Evolutionary conservation across 2,797 vertebrate species (phyloP).

Genomic region (Rhinatrema bivittatum): DNA sequence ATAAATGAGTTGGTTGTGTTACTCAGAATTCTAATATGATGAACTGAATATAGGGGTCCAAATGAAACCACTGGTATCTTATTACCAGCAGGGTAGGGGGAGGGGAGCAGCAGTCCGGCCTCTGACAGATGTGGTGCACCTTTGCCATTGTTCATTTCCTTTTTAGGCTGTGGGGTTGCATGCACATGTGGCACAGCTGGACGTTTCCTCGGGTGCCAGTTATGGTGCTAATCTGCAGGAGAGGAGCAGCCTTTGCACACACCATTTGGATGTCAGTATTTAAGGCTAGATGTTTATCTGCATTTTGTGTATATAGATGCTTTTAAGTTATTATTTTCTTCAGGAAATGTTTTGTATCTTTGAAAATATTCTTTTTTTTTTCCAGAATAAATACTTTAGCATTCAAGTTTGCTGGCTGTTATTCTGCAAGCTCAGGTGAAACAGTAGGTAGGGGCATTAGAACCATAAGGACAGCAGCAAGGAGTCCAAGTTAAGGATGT

Average conservation of each 20-base stretch:
- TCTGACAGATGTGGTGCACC: not conserved
- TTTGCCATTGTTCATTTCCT: no score
- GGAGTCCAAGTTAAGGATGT: no score
- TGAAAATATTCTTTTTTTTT: not conserved
- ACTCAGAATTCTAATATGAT: not conserved
- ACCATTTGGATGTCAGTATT: constrained; percentile 18
- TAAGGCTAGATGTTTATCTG: not conserved
- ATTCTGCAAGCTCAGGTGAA: not conserved
- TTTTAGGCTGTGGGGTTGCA: not conserved
- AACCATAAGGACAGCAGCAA: not conserved
- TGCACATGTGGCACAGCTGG: not conserved
- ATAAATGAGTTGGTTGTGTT: not conserved
- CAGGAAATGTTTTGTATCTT: constrained; percentile 32
- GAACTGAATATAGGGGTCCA: not conserved
- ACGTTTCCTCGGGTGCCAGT: not conserved
- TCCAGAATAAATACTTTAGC: no score
- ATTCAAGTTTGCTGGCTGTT: accelerated
- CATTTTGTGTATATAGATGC: constrained; percentile 23
- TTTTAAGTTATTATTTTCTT: constrained; percentile 58
- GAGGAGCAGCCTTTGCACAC: not conserved
- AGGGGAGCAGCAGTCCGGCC: no score
- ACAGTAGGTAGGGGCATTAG: accelerated
- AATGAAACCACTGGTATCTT: accelerated
- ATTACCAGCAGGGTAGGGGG: accelerated
- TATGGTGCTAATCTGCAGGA: not conserved